Evolutionary conservation across 2,797 vertebrate genomes (phyloP).

Genomic region (Hoplostethus mediterraneus): DNA sequence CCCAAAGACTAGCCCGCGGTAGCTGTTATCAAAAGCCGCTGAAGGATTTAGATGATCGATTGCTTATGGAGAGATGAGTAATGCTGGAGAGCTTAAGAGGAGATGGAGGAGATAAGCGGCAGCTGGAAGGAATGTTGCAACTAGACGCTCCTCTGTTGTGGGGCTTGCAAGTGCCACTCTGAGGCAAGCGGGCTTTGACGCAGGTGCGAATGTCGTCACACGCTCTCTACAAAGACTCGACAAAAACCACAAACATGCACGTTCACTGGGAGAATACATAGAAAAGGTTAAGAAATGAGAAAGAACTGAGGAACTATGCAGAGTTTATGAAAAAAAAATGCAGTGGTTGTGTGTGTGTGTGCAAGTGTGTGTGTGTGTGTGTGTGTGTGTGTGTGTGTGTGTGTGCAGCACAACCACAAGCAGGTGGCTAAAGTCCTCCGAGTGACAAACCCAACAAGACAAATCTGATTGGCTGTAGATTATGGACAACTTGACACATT

Average conservation of each 20-base stretch:
- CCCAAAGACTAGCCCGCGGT: slow-evolving; percentile 42
- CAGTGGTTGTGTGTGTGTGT: slow-evolving; percentile 30
- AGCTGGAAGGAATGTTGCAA: slow-evolving; percentile 54
- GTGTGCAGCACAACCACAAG: slow-evolving; percentile 6
- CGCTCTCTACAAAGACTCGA: slow-evolving; percentile 25
- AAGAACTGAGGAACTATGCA: slow-evolving; percentile 26
- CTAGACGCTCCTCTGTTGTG: slow-evolving; percentile 32
- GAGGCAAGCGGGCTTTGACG: slow-evolving; percentile 39
- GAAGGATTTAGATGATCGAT: slow-evolving; percentile 69
- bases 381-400: background rate
- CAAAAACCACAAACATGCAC: slow-evolving; percentile 37
- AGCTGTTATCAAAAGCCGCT: slow-evolving; percentile 67
- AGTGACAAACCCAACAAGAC: slow-evolving; percentile 34
- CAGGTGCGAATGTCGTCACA: slow-evolving; percentile 52
- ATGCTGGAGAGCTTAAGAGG: slow-evolving; percentile 31
- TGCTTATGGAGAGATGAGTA: slow-evolving; percentile 59
- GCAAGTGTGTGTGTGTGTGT: background rate
- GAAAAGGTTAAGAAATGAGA: background rate
- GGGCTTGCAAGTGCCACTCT: slow-evolving; percentile 22
- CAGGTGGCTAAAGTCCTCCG: slow-evolving; percentile 40
- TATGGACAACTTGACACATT: slow-evolving; percentile 46
- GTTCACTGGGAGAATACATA: slow-evolving; percentile 47
- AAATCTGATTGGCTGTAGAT: slow-evolving; percentile 61
- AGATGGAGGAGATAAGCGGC: slow-evolving; percentile 56
- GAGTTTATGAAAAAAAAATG: slow-evolving; percentile 15